A percentile compares a stretch with the other conserved stretches of the same genome.
These are phyloP conservation scores for Phyllostomus discolor DNA, from an alignment of 2,113 vertebrate genomes.

Conservation along the genomic window DNA sequence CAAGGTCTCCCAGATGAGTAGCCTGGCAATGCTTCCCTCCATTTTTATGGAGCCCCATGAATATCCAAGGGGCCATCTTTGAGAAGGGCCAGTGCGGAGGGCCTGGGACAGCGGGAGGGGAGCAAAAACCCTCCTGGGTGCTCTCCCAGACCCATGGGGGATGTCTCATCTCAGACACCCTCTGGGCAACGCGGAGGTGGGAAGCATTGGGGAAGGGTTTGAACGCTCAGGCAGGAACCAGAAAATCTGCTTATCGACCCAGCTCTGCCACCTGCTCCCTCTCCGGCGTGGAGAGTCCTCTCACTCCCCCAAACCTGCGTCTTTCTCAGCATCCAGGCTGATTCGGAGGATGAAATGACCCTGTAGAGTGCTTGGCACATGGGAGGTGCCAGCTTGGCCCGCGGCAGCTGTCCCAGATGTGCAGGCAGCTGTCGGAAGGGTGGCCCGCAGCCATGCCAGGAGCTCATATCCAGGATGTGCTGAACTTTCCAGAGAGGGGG, in stretches of 20 bases:
- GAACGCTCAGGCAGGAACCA: neutral
- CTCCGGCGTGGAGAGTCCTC: fast-evolving
- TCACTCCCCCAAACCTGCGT: too few relatives aligned
- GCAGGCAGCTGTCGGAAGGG: neutral
- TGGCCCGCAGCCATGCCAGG: fast-evolving
- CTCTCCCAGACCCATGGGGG: neutral
- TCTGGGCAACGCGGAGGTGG: fast-evolving
- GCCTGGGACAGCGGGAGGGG: neutral
- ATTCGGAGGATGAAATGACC: neutral
- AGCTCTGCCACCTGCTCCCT: neutral
- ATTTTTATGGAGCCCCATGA: neutral
- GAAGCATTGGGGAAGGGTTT: fast-evolving
- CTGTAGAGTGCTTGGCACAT: neutral
- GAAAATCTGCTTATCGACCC: neutral
- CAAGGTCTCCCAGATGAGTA: neutral
- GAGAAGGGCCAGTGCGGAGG: too few relatives aligned
- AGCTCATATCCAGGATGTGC: neutral
- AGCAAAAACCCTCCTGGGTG: fast-evolving
- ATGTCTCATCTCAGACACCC: neutral
- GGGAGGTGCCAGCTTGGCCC: neutral
- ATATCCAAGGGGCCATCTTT: neutral
- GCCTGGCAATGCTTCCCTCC: too few relatives aligned
- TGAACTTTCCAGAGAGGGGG: neutral
- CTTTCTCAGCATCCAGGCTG: neutral
- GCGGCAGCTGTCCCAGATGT: neutral